phyloP scores from a whole-genome alignment of 1,140 invertebrate genomes.

The Drosophila triauraria region DNA sequence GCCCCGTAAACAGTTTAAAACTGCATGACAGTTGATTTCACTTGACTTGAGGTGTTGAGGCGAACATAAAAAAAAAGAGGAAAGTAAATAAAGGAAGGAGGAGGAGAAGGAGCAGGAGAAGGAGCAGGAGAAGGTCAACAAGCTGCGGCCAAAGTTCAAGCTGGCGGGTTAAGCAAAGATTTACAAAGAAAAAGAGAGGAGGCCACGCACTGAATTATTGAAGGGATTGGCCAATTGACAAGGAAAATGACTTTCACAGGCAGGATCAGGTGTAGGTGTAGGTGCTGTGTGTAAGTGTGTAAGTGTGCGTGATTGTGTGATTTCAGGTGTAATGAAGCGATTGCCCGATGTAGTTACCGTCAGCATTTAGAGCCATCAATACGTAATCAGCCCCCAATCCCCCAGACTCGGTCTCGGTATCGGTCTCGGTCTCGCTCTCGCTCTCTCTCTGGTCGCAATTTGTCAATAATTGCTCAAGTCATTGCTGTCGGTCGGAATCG shows the following conservation, averaged over 20 bases:
- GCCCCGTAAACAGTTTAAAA: constrained; percentile 78
- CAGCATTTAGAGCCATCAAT: constrained; percentile 68
- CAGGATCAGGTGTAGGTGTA: not conserved
- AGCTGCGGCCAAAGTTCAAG: constrained; percentile 58
- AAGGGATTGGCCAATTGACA: constrained; percentile 55
- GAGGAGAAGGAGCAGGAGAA: not conserved
- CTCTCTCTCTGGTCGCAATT: constrained; percentile 12
- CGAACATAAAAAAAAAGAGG: constrained; percentile 6
- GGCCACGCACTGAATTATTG: constrained; percentile 67
- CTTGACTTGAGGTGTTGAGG: constrained; percentile 67
- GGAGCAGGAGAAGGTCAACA: constrained; percentile 27
- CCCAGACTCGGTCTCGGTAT: not conserved
- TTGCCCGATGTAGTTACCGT: constrained; percentile 45
- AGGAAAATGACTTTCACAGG: constrained; percentile 39
- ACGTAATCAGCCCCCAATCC: constrained; percentile 29
- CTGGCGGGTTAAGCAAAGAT: constrained; percentile 60
- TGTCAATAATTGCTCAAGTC: constrained; percentile 49
- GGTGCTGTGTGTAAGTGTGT: not conserved
- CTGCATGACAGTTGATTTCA: constrained; percentile 77
- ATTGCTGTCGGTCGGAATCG: constrained; percentile 21
- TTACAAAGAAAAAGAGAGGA: constrained; percentile 24
- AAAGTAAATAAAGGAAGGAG: constrained; percentile 1
- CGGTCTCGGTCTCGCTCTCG: no score
- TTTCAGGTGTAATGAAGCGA: constrained; percentile 63
- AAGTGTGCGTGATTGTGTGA: constrained; percentile 24